Conservation (phyloP, 1,140 invertebrate genomes). For the Drosophila ficusphila region DNA sequence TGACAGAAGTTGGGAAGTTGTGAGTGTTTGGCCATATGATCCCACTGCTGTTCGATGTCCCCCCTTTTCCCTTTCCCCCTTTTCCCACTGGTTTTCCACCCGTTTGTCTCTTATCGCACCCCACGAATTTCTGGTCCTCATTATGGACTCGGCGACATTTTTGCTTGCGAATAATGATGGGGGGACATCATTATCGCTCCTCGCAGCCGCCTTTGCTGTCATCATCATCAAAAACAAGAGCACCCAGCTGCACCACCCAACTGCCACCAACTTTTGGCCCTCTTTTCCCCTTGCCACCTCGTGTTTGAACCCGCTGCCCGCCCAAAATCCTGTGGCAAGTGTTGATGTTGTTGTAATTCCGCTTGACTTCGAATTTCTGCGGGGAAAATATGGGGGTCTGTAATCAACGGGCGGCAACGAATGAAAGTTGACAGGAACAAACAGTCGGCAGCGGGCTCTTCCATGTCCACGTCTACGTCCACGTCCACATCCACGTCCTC, state of each 20-base stretch:
- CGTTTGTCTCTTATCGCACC: constrained; percentile 58
- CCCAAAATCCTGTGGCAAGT: constrained; percentile 48
- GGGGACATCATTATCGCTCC: constrained; percentile 60
- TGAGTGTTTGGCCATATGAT: constrained; percentile 4
- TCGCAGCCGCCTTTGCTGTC: constrained; percentile 35
- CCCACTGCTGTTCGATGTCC: background rate
- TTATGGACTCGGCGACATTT: constrained; percentile 69
- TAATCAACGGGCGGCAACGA: constrained; percentile 62
- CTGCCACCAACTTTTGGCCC: background rate
- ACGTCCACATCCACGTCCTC: constrained; percentile 6
- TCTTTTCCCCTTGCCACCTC: too few species aligned
- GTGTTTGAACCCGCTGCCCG: background rate
- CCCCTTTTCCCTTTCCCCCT: background rate
- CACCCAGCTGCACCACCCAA: constrained; percentile 11
- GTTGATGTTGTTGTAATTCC: constrained; percentile 67
- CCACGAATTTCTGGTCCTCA: constrained; percentile 61
- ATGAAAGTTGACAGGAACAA: constrained; percentile 68
- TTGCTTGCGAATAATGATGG: constrained; percentile 54
- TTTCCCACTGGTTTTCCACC: background rate
- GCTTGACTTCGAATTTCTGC: constrained; percentile 60
- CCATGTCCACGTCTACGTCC: constrained; percentile 16
- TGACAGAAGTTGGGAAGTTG: background rate
- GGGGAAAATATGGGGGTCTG: constrained; percentile 11
- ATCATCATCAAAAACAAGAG: constrained; percentile 68
- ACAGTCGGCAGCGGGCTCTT: constrained; percentile 34